phyloP scores from a whole-genome alignment of 2,888 invertebrate genomes.

The Andricus quercusramuli region DNA sequence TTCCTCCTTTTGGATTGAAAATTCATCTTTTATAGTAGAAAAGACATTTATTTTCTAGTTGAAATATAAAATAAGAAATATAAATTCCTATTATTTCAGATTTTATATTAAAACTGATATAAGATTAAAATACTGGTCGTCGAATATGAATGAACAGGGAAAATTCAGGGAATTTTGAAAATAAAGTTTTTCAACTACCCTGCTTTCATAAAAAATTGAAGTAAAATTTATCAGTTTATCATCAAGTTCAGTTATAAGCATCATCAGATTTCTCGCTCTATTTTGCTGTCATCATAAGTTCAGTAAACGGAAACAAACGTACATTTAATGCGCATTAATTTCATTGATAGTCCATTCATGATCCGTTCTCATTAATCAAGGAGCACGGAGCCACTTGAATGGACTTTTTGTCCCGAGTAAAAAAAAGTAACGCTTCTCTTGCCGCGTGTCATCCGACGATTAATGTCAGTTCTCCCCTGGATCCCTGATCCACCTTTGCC shows the following conservation, averaged over 20 bases:
- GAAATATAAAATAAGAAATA: no score
- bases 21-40: no score
- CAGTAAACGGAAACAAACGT: conserved; percentile 11
- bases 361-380: conserved; percentile 12
- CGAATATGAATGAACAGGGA: no score
- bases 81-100: no score
- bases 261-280: neutral
- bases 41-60: no score
- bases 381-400: conserved; percentile 17
- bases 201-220: neutral
- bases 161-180: no score
- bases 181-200: no score
- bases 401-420: conserved; percentile 4
- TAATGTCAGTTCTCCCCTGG: conserved; percentile 38
- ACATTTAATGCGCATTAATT: conserved; percentile 8
- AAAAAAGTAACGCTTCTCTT: conserved; percentile 37
- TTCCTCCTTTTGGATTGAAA: no score
- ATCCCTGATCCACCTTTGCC: neutral
- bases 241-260: neutral
- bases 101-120: no score
- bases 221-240: neutral
- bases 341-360: conserved; percentile 28
- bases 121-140: no score
- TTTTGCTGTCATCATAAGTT: neutral
- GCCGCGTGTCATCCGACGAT: conserved; percentile 53